phyloP scores from a whole-genome alignment of 2,113 vertebrate species.

The Toxotes jaculatrix region DNA sequence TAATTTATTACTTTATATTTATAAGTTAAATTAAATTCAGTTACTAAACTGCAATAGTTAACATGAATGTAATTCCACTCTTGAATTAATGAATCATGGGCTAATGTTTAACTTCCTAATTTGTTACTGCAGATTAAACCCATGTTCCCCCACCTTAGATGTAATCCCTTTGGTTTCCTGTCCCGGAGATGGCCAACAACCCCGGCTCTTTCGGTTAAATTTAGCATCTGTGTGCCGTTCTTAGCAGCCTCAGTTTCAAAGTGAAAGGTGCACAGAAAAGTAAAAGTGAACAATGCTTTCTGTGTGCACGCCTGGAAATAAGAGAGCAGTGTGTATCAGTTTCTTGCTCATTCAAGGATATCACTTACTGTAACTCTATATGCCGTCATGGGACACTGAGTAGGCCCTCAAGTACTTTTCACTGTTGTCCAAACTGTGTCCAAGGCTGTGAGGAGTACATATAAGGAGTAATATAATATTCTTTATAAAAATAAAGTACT shows the following conservation, averaged over 20 bases:
- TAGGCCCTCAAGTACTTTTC: conserved; percentile 53
- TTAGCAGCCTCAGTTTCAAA: conserved; percentile 42
- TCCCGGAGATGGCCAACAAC: conserved; percentile 35
- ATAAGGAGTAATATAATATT: conserved; percentile 9
- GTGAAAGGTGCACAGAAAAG: conserved; percentile 70
- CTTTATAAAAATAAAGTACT: not conserved
- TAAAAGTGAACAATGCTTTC: conserved; percentile 74
- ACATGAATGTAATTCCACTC: conserved; percentile 50
- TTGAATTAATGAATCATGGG: conserved; percentile 59
- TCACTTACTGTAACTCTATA: conserved; percentile 77
- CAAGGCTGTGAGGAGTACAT: conserved; percentile 19
- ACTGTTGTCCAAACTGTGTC: conserved; percentile 55
- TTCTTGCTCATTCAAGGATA: conserved; percentile 73
- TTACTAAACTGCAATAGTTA: conserved; percentile 39
- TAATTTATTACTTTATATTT: not conserved
- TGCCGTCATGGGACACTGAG: conserved; percentile 64
- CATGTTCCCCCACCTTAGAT: conserved; percentile 36
- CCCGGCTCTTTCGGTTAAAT: conserved; percentile 61
- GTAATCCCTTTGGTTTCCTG: conserved; percentile 63
- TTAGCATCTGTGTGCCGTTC: conserved; percentile 65
- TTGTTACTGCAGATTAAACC: conserved; percentile 38
- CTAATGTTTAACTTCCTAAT: conserved; percentile 55
- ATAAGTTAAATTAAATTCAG: not conserved
- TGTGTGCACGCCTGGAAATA: conserved; percentile 62
- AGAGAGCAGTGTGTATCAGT: conserved; percentile 59